Base-by-base conservation (phyloP, 2,888 invertebrate genomes). In the Mesorhabditis sp. region DNA sequence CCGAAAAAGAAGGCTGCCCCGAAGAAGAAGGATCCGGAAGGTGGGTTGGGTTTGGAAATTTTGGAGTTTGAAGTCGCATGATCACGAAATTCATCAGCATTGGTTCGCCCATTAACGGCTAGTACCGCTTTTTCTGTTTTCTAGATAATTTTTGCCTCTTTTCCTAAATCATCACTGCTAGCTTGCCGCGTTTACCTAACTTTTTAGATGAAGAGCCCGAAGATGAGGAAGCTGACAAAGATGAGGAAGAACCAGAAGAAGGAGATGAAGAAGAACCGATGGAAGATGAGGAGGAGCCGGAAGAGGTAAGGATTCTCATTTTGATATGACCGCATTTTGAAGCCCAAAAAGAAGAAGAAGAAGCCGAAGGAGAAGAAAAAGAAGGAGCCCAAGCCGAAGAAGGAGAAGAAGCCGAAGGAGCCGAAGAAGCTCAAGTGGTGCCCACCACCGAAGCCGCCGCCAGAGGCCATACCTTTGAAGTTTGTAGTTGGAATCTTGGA, bases 371-470 rank as follows among this genome's bases (percentile, higher is more conserved):
- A 50, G 58, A 50, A 50, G n/a, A 50, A 50, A n/a, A 10, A 10
- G 10, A 50, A 50, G n/a, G 58, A 50, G 58, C 58, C 58, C 7
- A 50, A 50, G n/a, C 58, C 58, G 58, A 50, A 50, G n/a, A 50
- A 50, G n/a, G 58, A 50, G n/a, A 50, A 50, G 58, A 50, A 50
- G n/a, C 58, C 58, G n/a, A 50, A 50, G 58, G 58, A 50, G n/a
- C 58, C 58, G n/a, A 50, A 50, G 58, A 50, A 50, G n/a, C n/a
- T 50, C 10, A 50, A 50, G 2, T 50, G 58, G 58, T 50, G 58
- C 2, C 58, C 58, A 2, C 58, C 58, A 50, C 58, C 58, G 58
- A 50, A 50, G n/a, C 10, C 58, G 7, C 58, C 58, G n/a, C 58
- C n/a, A 2, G 58, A 50, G n/a, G 58, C 58, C n/a, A 50, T 50